Evolutionary conservation across 2,113 vertebrate genomes (phyloP), one percentile per base, ranked within the genome.

Genomic region (Mus pahari): DNA sequence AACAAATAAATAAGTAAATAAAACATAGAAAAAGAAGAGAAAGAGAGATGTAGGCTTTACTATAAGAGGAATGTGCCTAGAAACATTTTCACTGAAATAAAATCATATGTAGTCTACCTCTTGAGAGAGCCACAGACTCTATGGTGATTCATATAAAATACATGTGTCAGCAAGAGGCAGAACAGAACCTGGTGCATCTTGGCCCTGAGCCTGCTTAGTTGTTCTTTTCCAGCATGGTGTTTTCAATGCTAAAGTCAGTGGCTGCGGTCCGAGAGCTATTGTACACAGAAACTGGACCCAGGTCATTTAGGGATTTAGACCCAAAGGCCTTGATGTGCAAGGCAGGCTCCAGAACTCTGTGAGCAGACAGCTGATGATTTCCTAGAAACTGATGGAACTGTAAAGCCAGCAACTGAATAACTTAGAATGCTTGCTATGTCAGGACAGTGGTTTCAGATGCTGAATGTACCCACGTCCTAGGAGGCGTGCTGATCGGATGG

Each of bases 381-480:
- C 92, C 87, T 90, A 94, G 79, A 95, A 92, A 86, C 75, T 50
- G 90, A 92, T 70, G 87, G 71, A 66, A 93, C 90, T 45, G 39
- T 36, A 68, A 94, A 95, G 90, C 55, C 42, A 82, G 91, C 66
- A 94, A 91, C 64, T 68, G 89, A 92, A 48, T 70, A 66, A 91
- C 66, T 92, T 60, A 70, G n/a, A 94, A 90, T 53, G 60, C 89
- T 95, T 94, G 88, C 84, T 58, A 53, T 20, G 55, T 94, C 91
- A 86, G 89, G 73, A 78, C 73, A 89, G 66, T 92, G 81, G 94
- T 95, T 68, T 90, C 64, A 42, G 75, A 81, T 28, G 20, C 70
- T 55, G 20, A 90, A 64, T 82, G 90, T 81, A 71, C 71, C 84
- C 36, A 45, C 13, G 39, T 92, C 92, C 86, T 66, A 36, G 70